Conservation (phyloP, 2,113 vertebrate genomes). For the Chaetura pelagica region DNA sequence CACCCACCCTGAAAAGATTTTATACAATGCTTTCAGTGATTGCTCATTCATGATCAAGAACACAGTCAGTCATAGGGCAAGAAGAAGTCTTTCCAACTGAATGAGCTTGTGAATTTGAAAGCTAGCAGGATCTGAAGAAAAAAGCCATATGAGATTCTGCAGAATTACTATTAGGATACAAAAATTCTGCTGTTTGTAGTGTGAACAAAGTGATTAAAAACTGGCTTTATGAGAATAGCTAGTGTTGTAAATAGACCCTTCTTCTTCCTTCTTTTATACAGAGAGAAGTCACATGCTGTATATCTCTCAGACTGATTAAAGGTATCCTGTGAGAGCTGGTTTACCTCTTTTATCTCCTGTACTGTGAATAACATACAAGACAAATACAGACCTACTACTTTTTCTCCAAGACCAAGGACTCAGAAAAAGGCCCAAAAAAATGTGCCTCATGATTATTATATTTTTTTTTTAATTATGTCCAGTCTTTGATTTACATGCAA, state of each 20-base stretch:
- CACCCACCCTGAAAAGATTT: not conserved
- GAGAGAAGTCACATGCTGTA: not conserved
- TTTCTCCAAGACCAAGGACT: not conserved
- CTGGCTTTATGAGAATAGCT: not conserved
- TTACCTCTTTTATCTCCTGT: not conserved
- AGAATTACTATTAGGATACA: not conserved
- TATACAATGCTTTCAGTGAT: not conserved
- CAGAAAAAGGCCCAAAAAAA: not conserved
- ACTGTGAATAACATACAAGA: not conserved
- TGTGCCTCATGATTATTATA: not conserved
- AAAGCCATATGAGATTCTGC: not conserved
- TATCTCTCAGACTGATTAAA: not conserved
- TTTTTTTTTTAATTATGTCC: not conserved
- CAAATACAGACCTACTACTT: not conserved
- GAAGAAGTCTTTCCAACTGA: slow-evolving; percentile 5
- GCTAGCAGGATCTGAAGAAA: not conserved
- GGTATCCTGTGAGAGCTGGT: not conserved
- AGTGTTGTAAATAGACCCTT: not conserved
- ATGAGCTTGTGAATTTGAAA: not conserved
- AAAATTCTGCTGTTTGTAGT: not conserved
- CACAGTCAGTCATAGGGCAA: not conserved
- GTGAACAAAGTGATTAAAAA: not conserved
- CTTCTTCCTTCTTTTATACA: not conserved
- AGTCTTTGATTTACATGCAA: not conserved
- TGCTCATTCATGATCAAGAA: slow-evolving; percentile 28